Conservation (phyloP, 2,888 invertebrate genomes). For the Podotricha telesiphe region DNA sequence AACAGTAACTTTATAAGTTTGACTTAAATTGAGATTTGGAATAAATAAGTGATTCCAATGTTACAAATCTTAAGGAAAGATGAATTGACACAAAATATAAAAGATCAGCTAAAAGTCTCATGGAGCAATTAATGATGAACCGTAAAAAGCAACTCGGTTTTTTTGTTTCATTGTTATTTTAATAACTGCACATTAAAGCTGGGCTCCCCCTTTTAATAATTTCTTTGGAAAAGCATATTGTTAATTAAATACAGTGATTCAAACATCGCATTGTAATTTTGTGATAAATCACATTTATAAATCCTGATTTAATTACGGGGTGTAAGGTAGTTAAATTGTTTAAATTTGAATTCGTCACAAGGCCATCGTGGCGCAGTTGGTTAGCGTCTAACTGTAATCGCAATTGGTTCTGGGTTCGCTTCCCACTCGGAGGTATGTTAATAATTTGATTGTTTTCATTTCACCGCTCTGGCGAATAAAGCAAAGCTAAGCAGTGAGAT, state of each 20-base stretch:
- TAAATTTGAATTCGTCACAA: no score
- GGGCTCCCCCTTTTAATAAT: background rate
- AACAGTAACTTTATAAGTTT: no score
- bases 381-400: no score
- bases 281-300: background rate
- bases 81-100: background rate
- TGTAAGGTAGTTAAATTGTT: no score
- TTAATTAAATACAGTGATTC: background rate
- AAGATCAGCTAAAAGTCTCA: background rate
- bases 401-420: no score
- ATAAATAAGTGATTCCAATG: background rate
- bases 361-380: no score
- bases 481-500: no score
- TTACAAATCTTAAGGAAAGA: background rate
- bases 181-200: slow-evolving; percentile 1
- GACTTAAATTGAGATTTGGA: background rate
- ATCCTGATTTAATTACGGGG: no score
- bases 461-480: no score
- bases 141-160: slow-evolving; percentile 1
- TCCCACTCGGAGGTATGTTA: no score
- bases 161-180: slow-evolving; percentile 25
- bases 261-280: background rate
- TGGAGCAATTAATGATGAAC: slow-evolving; percentile 5
- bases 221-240: slow-evolving; percentile 10
- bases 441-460: no score